Base-by-base conservation (phyloP, 2,113 vertebrate genomes). In the Sphyrna mokarran region DNA sequence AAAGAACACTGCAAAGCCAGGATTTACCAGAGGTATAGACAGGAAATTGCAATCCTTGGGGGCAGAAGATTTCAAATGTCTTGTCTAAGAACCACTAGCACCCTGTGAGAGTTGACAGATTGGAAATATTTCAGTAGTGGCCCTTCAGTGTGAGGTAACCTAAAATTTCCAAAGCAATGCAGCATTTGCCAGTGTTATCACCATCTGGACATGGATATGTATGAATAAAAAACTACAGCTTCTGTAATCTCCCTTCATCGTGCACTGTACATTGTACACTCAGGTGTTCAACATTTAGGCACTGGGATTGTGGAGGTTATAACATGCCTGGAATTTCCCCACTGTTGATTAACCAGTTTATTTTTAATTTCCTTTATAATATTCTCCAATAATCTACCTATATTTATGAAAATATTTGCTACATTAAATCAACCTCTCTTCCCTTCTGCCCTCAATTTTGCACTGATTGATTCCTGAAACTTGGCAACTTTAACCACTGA, bases 361-460 rank as follows among this genome's bases (percentile, higher is more conserved):
- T 83, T 83, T 48, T 89, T 48, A 86, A 86, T 86, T 86, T 86
- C 85, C 85, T 86, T 86, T 22, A n/a, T 5, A 22, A 86, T 86
- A 54, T 86, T 86, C 85, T 86, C 37, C 40, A 86, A 86, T 40
- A 78, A 78, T 33, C 76, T 80, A 11, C 37, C 29, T 37, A 86
- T 22, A 48, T 54, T 48, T 48, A 48, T 89, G 29, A 90, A 90
- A 90, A 61, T 61, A 90, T 43, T 83, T 83, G 40, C 40, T 37
- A 40, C 80, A 83, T 90, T 90, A 90, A 90, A 61, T 11, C 11
- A 83, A 83, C n/a, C 80, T 43, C 80, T 83, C 37, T 83, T 58
- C 48, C 13, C 20, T 54, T 58, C 48, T 61, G 87, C 13, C 54
- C 26, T 61, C 29, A 33, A 23, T 16, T 26, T 18, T n/a, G 26